These are phyloP conservation scores for Cataglyphis cursor DNA, from an alignment of 2,888 invertebrate species.

Conservation along the genomic window DNA sequence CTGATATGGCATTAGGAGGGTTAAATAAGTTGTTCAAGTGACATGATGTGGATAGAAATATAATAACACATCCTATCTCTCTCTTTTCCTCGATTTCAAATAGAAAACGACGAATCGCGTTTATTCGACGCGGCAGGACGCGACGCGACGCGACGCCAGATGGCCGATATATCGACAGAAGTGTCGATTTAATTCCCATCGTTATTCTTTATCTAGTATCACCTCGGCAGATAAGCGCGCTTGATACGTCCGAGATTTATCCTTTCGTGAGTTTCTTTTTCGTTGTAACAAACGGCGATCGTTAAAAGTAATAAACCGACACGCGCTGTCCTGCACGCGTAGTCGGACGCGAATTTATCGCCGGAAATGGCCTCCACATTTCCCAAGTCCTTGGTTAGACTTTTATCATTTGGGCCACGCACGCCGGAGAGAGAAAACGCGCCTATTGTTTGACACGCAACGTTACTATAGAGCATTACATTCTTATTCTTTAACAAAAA, in stretches of 20 bases:
- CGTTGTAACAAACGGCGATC: conserved; percentile 26
- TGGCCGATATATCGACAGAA: conserved; percentile 61
- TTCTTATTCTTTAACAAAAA: conserved; percentile 3
- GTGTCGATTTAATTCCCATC: conserved; percentile 61
- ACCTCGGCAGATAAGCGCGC: conserved; percentile 47
- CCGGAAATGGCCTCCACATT: conserved; percentile 70
- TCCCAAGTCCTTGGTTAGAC: conserved; percentile 65
- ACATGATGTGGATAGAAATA: background rate
- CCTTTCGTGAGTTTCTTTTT: conserved; percentile 39
- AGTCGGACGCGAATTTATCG: conserved; percentile 63
- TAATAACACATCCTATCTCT: background rate
- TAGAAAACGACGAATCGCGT: conserved; percentile 37
- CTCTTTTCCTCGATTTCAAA: background rate
- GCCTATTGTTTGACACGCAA: conserved; percentile 29
- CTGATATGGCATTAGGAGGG: background rate
- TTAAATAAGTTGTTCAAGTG: conserved; percentile 34
- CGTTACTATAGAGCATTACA: background rate
- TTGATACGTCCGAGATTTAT: conserved; percentile 55
- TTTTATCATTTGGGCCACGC: conserved; percentile 71
- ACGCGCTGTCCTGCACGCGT: conserved; percentile 7
- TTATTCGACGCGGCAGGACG: background rate
- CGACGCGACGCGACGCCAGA: conserved; percentile 12
- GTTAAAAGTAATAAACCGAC: conserved; percentile 54
- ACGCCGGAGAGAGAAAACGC: conserved; percentile 30
- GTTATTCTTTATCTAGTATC: conserved; percentile 53